phyloP scores from a whole-genome alignment of 2,888 invertebrate species.

The Melinaea marsaeus region DNA sequence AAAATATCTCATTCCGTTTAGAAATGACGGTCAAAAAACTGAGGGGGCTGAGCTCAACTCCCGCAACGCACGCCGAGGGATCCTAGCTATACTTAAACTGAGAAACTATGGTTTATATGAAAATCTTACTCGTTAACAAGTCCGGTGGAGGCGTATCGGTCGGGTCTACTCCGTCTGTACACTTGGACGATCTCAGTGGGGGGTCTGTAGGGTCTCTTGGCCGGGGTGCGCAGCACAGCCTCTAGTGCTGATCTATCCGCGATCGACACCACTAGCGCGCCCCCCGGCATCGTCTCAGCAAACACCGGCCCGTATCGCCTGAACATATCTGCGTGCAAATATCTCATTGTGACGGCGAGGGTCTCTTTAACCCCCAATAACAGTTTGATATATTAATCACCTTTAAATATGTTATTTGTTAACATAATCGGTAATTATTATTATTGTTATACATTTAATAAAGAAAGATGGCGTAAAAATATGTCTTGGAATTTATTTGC shows the following conservation, averaged over 20 bases:
- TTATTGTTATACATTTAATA: no score
- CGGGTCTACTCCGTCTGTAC: conserved; percentile 85
- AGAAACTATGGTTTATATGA: conserved; percentile 15
- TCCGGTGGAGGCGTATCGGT: conserved; percentile 88
- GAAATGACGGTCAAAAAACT: no score
- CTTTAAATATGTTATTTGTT: background rate
- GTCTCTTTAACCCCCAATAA: conserved; percentile 23
- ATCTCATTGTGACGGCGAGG: conserved; percentile 58
- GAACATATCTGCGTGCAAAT: conserved; percentile 81
- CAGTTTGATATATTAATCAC: conserved; percentile 3
- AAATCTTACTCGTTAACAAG: conserved; percentile 88
- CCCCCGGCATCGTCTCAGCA: conserved; percentile 86
- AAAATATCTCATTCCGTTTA: no score
- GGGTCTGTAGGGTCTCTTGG: conserved; percentile 87
- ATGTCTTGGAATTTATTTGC: no score
- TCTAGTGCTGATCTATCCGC: conserved; percentile 85
- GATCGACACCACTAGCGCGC: conserved; percentile 84
- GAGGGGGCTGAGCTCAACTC: no score
- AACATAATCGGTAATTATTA: background rate
- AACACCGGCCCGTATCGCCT: conserved; percentile 85
- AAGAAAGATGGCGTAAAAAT: no score
- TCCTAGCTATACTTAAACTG: background rate
- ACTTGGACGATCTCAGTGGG: conserved; percentile 88
- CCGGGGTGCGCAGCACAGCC: conserved; percentile 83
- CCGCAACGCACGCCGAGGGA: background rate